Evolutionary conservation across 2,113 vertebrate species (phyloP), one percentile per base, ranked within the genome.

Genomic region (Ploceus nigricollis): DNA sequence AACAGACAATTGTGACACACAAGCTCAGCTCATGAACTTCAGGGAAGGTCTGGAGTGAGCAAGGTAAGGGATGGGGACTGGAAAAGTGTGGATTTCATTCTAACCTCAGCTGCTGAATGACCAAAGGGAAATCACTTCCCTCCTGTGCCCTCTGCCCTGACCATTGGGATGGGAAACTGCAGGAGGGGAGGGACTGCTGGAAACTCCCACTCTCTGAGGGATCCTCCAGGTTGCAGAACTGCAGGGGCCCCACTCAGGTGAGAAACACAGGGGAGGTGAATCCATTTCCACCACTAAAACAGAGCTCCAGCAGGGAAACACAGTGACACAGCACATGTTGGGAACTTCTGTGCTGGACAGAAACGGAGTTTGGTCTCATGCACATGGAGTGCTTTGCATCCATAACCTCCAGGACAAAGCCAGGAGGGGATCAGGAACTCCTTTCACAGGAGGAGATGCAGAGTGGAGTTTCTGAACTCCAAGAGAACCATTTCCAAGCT

Each of bases 341-440:
- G 73, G 60, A 39, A 53, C 24, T 35, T 45, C 75, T 44, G 56
- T 44, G 56, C 75, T 58, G 87, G 64, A 8, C 64, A 89, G 48
- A 75, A 37, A 11, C 0, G 0, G 13, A 78, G 30, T 15, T 48
- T 50, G 35, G 71, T 33, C 37, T 31, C 7, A 0, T 6, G 14
- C 51, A 31, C 24, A 7, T 0, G 1, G 30, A 37, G 45, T 15
- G 45, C 58, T 88, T 25, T 16, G 27, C 17, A 68, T 76, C 83
- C 77, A 37, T 8, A 28, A 66, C 17, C 57, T 51, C 30, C 60
- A 61, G 40, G 48, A 61, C 78, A 82, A 72, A 87, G 31, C 48
- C 48, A 48, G 25, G 1, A 37, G 11, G 37, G 53, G 30, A 75
- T 25, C 53, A 12, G 61, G 40, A 82, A 68, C 60, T 71, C 64